These are phyloP conservation scores for Catamblyrhynchus diadema DNA, from an alignment of 2,797 vertebrate genomes.

Conservation along the genomic window DNA sequence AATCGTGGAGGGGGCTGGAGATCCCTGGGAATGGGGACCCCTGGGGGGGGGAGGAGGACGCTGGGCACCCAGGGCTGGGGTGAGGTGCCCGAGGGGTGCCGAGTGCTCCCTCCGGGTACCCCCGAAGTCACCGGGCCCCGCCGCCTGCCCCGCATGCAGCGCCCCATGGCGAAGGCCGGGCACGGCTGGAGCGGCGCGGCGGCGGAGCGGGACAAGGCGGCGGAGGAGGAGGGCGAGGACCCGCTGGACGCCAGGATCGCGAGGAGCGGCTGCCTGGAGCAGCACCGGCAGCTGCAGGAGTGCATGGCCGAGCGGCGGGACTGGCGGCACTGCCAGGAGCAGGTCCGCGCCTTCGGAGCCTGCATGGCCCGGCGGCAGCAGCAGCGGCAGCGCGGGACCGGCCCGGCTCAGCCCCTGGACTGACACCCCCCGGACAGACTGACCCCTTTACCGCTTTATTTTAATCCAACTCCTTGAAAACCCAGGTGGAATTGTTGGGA, in stretches of 20 bases:
- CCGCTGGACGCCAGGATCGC: constrained; percentile 86
- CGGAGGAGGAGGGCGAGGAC: constrained; percentile 79
- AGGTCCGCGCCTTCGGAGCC: constrained; percentile 84
- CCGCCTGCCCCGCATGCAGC: accelerated
- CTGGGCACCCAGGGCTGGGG: no score
- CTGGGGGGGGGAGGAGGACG: background rate
- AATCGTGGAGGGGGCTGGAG: background rate
- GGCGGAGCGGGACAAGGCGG: constrained; percentile 68
- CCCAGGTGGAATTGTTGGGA: accelerated
- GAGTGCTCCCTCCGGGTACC: no score
- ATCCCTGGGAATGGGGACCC: accelerated
- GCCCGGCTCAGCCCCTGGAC: background rate
- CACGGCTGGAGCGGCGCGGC: constrained; percentile 68
- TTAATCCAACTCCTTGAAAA: background rate
- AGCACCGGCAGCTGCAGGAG: constrained; percentile 87
- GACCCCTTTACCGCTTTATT: background rate
- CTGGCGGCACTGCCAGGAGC: constrained; percentile 87
- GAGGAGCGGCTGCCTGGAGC: constrained; percentile 82
- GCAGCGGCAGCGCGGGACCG: constrained; percentile 10
- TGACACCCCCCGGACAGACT: background rate
- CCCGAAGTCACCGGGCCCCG: background rate
- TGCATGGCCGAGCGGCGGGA: constrained; percentile 91
- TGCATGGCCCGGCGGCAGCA: constrained; percentile 86
- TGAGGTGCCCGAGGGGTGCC: no score
- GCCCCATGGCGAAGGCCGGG: constrained; percentile 62